These are phyloP conservation scores for Zosterops japonicus DNA, from an alignment of 2,113 vertebrate genomes.

Conservation along the genomic window DNA sequence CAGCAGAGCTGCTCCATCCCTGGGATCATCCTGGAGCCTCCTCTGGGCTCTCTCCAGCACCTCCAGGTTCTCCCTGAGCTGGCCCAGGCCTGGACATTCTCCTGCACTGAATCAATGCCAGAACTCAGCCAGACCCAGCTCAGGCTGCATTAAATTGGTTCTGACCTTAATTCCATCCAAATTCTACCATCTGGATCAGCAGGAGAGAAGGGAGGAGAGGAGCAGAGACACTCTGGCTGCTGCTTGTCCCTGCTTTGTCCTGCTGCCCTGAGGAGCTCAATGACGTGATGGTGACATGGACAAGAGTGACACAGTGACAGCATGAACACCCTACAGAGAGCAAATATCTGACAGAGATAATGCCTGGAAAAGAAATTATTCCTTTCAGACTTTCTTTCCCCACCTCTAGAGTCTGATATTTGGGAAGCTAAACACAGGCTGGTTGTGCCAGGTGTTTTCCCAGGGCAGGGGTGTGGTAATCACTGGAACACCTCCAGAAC, in stretches of 20 bases:
- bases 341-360: too few relatives aligned
- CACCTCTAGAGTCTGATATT: background rate
- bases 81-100: background rate
- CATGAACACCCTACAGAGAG: too few relatives aligned
- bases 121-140: background rate
- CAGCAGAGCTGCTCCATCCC: background rate
- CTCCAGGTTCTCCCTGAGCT: background rate
- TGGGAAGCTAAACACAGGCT: background rate
- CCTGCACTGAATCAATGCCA: background rate
- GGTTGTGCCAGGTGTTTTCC: background rate
- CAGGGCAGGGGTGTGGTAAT: background rate
- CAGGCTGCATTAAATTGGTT: background rate
- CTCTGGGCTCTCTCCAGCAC: background rate
- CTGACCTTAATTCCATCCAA: background rate
- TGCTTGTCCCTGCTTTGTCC: too few relatives aligned
- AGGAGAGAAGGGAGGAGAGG: background rate
- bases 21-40: background rate
- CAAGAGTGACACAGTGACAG: background rate
- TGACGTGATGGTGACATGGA: fast-evolving
- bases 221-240: background rate
- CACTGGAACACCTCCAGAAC: background rate
- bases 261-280: background rate
- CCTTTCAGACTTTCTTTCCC: background rate
- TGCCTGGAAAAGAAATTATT: background rate
- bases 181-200: background rate